Evolutionary conservation across 2,797 vertebrate genomes (phyloP).

Genomic region (Artibeus lituratus): DNA sequence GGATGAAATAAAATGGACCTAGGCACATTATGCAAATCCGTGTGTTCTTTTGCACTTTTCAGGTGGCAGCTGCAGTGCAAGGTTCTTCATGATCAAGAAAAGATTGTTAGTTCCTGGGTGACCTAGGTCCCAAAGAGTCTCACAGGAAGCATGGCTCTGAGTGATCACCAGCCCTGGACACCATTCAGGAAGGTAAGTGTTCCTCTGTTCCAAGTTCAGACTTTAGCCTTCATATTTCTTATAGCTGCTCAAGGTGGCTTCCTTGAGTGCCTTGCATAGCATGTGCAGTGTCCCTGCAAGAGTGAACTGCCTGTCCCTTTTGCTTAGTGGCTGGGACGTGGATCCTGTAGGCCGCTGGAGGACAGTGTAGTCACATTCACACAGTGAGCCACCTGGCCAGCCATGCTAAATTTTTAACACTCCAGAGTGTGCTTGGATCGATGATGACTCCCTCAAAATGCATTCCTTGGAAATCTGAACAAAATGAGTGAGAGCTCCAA

Average conservation of each 20-base stretch:
- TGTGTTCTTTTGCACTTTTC: not conserved
- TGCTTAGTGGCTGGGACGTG: not conserved
- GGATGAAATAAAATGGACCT: too few species aligned
- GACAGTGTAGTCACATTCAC: too few species aligned
- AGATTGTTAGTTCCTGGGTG: not conserved
- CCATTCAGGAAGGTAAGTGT: too few species aligned
- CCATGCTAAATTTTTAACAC: too few species aligned
- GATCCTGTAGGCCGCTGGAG: not conserved
- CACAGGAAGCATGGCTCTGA: not conserved
- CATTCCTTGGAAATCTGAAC: not conserved
- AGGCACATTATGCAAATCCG: rapidly evolving
- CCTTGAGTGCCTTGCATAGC: rapidly evolving
- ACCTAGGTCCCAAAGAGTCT: not conserved
- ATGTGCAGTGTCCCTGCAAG: rapidly evolving
- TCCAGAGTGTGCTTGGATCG: not conserved
- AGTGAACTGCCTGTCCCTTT: not conserved
- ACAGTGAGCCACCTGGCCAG: not conserved
- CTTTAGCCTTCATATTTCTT: rapidly evolving
- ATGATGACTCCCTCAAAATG: not conserved
- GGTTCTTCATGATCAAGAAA: not conserved
- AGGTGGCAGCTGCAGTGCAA: not conserved
- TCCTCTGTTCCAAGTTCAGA: rapidly evolving
- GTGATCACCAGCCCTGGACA: not conserved
- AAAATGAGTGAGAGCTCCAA: not conserved
- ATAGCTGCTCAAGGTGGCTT: too few species aligned